Base-by-base conservation (phyloP, 1,140 invertebrate genomes). In the Vanessa tameamea region DNA sequence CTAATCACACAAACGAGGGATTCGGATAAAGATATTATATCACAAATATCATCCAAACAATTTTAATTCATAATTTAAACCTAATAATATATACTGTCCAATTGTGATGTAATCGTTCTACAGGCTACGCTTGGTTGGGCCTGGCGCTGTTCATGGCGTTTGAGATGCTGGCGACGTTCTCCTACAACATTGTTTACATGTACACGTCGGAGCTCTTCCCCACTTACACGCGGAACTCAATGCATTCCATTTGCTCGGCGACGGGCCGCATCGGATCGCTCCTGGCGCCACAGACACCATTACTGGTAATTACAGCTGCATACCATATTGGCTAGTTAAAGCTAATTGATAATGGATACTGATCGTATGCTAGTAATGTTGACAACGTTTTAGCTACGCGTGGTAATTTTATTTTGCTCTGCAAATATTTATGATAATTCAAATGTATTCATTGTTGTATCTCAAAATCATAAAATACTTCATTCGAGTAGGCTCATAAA, bases 201-300 rank as follows among this genome's bases (percentile, higher is more conserved):
- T 95, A 95, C 78, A 96, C 95, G 0, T 94, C 95, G 8, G 95
- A 96, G 88, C 93, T 96, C 81, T 96, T 95, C 83, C 95, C 95
- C 11, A 96, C 95, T 1, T 94, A 94, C 78, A 92, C 95, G 14
- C 89, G 95, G 9, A 95, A 95, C 80, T 95, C 95, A 50, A 86
- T 95, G 68, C 91, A 96, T 31, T 92, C 95, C 0, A 88, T 95
- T 53, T 96, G 95, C 85, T 95, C 95, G 2, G 95, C 96, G 82
- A 87, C 95, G 53, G 96, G 95, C 13, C 92, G 96, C 31, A 88
- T 96, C 47, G 95, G 95, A 8, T 95, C 95, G 11, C 94, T 96
- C 87, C 78, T 96, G 68, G 95, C 95, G 50, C 95, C 95, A 78
- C 94, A 95, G 92, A 94, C 95, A 11, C 93, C 94, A 1, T 72